phyloP scores from a whole-genome alignment of 2,113 vertebrate species.

The Vulpes ferrilata region DNA sequence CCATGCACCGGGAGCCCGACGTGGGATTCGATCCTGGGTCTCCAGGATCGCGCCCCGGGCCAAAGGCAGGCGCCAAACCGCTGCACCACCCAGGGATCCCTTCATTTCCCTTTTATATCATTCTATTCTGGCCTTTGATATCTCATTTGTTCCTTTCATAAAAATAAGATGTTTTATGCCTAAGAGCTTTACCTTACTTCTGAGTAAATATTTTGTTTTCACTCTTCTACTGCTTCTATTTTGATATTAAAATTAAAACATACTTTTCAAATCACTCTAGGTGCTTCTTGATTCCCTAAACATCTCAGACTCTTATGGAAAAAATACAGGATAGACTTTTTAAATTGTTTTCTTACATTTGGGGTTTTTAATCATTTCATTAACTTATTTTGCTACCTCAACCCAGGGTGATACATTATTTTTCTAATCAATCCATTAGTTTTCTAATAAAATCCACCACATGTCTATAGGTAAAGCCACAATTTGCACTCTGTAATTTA shows the following conservation, averaged over 20 bases:
- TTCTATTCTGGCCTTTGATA: background rate
- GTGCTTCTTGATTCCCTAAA: background rate
- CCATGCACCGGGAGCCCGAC: too few relatives aligned
- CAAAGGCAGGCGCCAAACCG: too few relatives aligned
- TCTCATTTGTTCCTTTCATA: background rate
- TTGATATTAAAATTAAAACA: slow-evolving; percentile 15
- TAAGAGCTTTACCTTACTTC: background rate
- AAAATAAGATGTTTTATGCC: background rate
- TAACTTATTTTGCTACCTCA: background rate
- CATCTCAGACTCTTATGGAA: background rate
- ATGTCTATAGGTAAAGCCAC: background rate
- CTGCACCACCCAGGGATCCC: too few relatives aligned
- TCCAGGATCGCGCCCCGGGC: too few relatives aligned
- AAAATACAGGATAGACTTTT: background rate
- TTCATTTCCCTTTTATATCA: background rate
- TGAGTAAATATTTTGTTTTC: background rate
- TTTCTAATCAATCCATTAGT: background rate
- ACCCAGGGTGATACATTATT: background rate
- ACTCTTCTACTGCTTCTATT: background rate
- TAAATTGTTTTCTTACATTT: background rate
- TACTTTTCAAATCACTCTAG: background rate
- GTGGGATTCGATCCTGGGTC: too few relatives aligned
- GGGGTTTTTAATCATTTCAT: background rate
- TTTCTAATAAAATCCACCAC: background rate
- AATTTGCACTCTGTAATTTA: background rate